These are phyloP conservation scores for Chymomyza caudatula DNA, from an alignment of 2,888 invertebrate genomes.

Conservation along the genomic window DNA sequence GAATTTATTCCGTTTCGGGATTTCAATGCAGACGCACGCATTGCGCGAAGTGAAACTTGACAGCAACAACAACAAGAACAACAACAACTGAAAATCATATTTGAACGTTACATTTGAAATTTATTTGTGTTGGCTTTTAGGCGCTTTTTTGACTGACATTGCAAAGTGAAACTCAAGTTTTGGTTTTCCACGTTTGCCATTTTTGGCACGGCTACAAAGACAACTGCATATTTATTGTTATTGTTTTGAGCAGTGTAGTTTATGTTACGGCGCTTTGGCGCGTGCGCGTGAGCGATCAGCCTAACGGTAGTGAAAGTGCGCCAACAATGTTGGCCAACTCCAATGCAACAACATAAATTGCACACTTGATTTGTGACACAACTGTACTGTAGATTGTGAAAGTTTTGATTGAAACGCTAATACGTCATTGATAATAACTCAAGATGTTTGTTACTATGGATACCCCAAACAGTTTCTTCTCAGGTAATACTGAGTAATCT, in stretches of 20 bases:
- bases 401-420: slow-evolving; percentile 17
- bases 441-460: slow-evolving; percentile 77
- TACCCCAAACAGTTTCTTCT: slow-evolving; percentile 76
- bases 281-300: slow-evolving; percentile 53
- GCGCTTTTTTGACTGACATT: slow-evolving; percentile 29
- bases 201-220: slow-evolving; percentile 39
- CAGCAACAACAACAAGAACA: slow-evolving; percentile 18
- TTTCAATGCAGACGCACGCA: slow-evolving; percentile 77
- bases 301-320: slow-evolving; percentile 52
- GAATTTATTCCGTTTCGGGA: slow-evolving; percentile 77
- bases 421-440: slow-evolving; percentile 15
- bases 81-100: slow-evolving; percentile 1
- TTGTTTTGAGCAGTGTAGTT: slow-evolving; percentile 11
- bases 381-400: slow-evolving; percentile 33
- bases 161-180: slow-evolving; percentile 37
- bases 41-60: slow-evolving; percentile 40
- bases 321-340: neutral
- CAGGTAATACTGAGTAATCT: too few relatives aligned
- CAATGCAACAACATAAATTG: neutral
- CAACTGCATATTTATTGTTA: neutral
- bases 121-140: slow-evolving; percentile 43
- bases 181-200: slow-evolving; percentile 31
- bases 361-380: slow-evolving; percentile 5
- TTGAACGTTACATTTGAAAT: slow-evolving; percentile 41
- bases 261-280: slow-evolving; percentile 37